phyloP scores from a whole-genome alignment of 2,888 invertebrate genomes.

The Pseudococcus viburni region DNA sequence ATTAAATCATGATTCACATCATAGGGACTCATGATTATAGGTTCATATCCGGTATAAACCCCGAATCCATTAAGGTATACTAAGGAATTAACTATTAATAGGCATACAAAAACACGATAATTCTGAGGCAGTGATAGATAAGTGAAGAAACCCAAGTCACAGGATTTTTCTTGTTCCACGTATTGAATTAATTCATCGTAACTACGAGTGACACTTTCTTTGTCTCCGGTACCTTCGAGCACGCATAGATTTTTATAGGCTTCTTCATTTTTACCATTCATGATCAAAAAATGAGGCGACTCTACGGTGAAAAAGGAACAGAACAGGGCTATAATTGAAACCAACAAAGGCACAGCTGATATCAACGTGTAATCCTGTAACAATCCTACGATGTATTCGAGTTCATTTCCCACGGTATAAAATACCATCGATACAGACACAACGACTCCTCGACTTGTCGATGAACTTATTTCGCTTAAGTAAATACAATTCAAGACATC shows the following conservation, averaged over 20 bases:
- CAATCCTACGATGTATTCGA: neutral
- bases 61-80: constrained; percentile 14
- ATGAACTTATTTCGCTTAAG: neutral
- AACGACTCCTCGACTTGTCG: neutral
- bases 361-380: neutral
- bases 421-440: constrained; percentile 11
- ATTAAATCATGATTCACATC: constrained; percentile 11
- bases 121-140: constrained; percentile 32
- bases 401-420: neutral
- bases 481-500: constrained; percentile 33
- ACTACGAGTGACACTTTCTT: neutral
- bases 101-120: neutral
- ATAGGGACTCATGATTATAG: neutral
- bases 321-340: neutral
- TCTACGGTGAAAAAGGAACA: neutral
- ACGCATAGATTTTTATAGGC: constrained; percentile 4
- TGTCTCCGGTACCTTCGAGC: neutral
- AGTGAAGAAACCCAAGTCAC: neutral
- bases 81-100: constrained; percentile 1
- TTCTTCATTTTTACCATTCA: constrained; percentile 17
- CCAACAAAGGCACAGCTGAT: neutral
- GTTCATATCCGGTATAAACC: neutral
- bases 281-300: constrained; percentile 26
- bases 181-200: constrained; percentile 5
- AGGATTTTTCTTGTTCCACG: neutral